Evolutionary conservation across 2,113 vertebrate genomes (phyloP).

Genomic region (Chloropsis cyanopogon): DNA sequence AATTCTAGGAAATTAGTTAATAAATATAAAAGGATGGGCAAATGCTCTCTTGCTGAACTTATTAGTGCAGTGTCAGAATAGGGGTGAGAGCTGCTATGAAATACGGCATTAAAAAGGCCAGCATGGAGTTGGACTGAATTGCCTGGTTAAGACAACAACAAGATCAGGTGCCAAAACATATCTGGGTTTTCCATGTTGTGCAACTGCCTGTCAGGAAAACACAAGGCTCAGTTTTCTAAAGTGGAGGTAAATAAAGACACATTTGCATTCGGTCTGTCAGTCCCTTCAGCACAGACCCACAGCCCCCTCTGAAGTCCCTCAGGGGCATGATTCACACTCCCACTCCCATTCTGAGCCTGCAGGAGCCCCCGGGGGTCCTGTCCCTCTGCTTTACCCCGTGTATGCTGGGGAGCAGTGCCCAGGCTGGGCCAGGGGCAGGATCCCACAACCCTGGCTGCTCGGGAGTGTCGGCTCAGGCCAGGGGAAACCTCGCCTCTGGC

Average conservation of each 20-base stretch:
- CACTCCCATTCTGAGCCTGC: not conserved
- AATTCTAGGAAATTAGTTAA: not conserved
- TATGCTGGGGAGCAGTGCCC: not conserved
- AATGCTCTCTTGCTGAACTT: not conserved
- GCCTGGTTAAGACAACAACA: not conserved
- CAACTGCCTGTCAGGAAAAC: not conserved
- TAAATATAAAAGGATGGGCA: not conserved
- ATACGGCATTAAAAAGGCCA: not conserved
- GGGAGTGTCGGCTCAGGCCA: rapidly evolving
- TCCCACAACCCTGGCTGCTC: rapidly evolving
- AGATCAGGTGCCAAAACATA: not conserved
- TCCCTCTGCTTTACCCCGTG: not conserved
- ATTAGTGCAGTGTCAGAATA: not conserved
- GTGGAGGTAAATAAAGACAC: not conserved
- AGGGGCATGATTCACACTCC: rapidly evolving
- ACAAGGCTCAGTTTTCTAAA: not conserved
- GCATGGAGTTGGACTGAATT: not conserved
- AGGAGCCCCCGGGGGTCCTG: not conserved
- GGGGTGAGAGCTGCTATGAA: not conserved
- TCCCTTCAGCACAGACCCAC: not conserved
- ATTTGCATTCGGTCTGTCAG: not conserved
- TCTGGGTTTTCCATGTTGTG: not conserved
- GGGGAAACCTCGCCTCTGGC: not conserved
- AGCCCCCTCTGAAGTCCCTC: not conserved
- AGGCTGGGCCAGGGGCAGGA: not conserved